These are phyloP conservation scores for Tipula unca DNA, from an alignment of 2,888 invertebrate genomes.

Conservation along the genomic window DNA sequence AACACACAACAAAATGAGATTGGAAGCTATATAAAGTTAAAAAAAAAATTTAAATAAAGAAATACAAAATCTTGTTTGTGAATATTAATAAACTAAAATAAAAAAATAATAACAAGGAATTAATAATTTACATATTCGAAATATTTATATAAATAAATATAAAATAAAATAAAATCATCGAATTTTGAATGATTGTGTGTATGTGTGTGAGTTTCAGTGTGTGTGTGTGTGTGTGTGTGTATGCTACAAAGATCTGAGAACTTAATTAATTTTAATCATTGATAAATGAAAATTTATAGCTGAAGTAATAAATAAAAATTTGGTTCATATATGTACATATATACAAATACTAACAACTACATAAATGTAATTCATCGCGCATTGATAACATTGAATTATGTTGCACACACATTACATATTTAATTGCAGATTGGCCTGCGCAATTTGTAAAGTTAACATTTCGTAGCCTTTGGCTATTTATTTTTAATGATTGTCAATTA, in stretches of 20 bases:
- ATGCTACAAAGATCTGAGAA: not conserved
- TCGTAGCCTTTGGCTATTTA: too few species aligned
- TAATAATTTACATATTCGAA: not conserved
- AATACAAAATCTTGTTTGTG: not conserved
- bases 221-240: not conserved
- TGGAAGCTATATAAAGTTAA: not conserved
- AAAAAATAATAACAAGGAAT: not conserved
- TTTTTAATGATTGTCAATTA: too few species aligned
- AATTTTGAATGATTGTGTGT: not conserved
- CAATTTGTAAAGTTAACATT: too few species aligned
- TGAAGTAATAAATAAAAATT: not conserved
- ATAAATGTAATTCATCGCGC: not conserved
- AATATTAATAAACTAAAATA: not conserved
- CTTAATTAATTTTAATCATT: constrained; percentile 8
- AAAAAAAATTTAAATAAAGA: not conserved
- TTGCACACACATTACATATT: too few species aligned
- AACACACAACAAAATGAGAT: not conserved
- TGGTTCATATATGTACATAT: not conserved
- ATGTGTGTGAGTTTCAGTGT: not conserved
- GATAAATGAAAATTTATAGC: not conserved
- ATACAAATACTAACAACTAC: too few species aligned
- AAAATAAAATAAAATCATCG: not conserved
- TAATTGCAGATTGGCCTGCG: too few species aligned
- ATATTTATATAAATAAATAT: not conserved
- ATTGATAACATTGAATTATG: not conserved